Base-by-base conservation (phyloP, 2,888 invertebrate genomes). In the Andrena camellia region DNA sequence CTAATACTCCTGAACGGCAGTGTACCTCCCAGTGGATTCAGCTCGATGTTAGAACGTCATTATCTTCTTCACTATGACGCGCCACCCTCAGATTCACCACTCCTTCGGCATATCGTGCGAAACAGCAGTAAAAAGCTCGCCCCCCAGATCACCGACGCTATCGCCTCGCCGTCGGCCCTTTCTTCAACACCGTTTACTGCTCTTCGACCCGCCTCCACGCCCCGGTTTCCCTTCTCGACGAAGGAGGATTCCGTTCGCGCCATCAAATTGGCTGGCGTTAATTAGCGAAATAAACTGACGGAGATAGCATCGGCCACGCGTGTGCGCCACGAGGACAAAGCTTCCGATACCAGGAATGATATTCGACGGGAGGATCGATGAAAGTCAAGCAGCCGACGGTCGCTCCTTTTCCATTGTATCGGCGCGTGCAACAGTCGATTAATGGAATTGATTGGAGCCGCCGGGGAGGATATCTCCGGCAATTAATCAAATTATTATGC, bases 401-500 rank as follows among this genome's bases (percentile, higher is more conserved):
- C 35, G 20, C 62, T 29, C 48, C 64, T 66, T 70, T 72, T 64
- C 35, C 35, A 29, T 35, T 54, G 63, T 54, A 35, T 42, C 54
- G 64, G 64, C 62, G 54, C n/a, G 66, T 57, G 48, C 66, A 59
- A 87, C 81, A 81, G 72, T 70, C 69, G 67, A 57, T 33, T 60
- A 80, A 67, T 71, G 70, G 82, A 85, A 86, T 78, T 73, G 77
- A 83, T 83, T 78, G 72, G 62, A 60, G 76, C 77, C 72, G 73
- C 59, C 57, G 69, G 35, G 7, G 54, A 71, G 83, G 71, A 52
- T 78, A 80, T 87, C 78, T 74, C 66, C 67, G 68, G 76, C 86
- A 81, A 87, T 87, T 86, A 86, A 88, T 87, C 83, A 83, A 78
- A 86, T 88, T 88, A 88, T 87, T 86, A 81, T 77, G 83, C 82